Conservation (phyloP, 2,113 vertebrate genomes). For the Onychostruthus taczanowskii region DNA sequence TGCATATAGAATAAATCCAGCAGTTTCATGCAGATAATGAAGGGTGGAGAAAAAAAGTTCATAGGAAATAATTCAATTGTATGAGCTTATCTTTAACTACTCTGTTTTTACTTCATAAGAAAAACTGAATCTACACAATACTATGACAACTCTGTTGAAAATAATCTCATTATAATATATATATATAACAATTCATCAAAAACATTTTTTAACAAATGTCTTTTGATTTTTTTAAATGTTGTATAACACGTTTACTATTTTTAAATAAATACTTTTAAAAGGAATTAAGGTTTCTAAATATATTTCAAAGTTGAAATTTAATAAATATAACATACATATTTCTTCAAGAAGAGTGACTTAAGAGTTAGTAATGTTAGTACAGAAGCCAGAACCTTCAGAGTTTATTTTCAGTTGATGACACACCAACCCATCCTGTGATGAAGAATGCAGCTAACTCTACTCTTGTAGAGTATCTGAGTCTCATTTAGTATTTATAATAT, state of each 20-base stretch:
- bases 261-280: background rate
- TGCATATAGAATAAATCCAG: background rate
- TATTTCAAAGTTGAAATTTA: background rate
- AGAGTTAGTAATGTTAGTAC: background rate
- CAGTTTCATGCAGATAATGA: background rate
- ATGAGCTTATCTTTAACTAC: slow-evolving; percentile 22
- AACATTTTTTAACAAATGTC: background rate
- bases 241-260: background rate
- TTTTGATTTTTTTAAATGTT: background rate
- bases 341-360: background rate
- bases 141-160: background rate
- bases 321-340: background rate
- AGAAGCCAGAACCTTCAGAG: background rate
- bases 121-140: background rate
- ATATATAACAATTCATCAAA: background rate
- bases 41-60: background rate
- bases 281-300: background rate
- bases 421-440: accelerated
- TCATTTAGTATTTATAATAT: background rate
- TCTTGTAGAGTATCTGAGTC: background rate
- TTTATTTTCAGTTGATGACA: background rate
- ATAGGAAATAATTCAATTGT: slow-evolving; percentile 10
- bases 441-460: background rate
- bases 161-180: too few species aligned
- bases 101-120: background rate